Percentiles rank a stretch among this genome's conserved stretches.
These are phyloP conservation scores for Drosophila nr. fundita DNA, from an alignment of 2,888 invertebrate species.

Conservation along the genomic window DNA sequence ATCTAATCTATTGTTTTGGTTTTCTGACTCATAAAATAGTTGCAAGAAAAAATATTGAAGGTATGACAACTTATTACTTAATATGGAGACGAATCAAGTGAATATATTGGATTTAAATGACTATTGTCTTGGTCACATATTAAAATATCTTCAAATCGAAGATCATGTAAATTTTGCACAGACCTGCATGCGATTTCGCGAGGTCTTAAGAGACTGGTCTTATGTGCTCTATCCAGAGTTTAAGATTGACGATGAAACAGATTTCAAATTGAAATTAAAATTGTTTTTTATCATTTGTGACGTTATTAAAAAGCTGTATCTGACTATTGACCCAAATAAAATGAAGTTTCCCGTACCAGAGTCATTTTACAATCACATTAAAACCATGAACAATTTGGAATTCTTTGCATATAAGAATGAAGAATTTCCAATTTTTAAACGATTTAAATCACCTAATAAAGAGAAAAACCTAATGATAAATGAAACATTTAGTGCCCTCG, in stretches of 20 bases:
- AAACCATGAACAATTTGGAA: slow-evolving; percentile 30
- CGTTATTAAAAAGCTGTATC: slow-evolving; percentile 12
- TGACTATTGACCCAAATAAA: slow-evolving; percentile 6
- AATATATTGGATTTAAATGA: slow-evolving; percentile 39
- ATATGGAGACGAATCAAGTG: background rate
- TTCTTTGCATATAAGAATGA: slow-evolving; percentile 27
- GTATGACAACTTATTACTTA: background rate
- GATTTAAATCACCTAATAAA: background rate
- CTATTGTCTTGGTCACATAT: slow-evolving; percentile 28
- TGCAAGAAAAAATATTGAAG: background rate
- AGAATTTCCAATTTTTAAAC: background rate
- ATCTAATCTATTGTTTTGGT: slow-evolving; percentile 1
- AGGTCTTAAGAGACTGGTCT: slow-evolving; percentile 23
- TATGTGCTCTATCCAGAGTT: slow-evolving; percentile 26
- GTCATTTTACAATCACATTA: slow-evolving; percentile 15
- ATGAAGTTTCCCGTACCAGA: background rate
- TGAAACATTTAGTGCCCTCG: slow-evolving; percentile 10
- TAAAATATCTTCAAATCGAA: slow-evolving; percentile 18
- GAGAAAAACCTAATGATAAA: background rate
- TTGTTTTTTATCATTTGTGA: slow-evolving; percentile 25
- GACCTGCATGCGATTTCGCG: slow-evolving; percentile 19
- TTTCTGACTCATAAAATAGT: background rate
- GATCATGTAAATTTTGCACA: slow-evolving; percentile 34
- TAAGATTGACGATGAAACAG: background rate
- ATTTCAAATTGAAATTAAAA: slow-evolving; percentile 12